These are phyloP conservation scores for Elachura formosa DNA, from an alignment of 2,113 vertebrate genomes.

Conservation along the genomic window DNA sequence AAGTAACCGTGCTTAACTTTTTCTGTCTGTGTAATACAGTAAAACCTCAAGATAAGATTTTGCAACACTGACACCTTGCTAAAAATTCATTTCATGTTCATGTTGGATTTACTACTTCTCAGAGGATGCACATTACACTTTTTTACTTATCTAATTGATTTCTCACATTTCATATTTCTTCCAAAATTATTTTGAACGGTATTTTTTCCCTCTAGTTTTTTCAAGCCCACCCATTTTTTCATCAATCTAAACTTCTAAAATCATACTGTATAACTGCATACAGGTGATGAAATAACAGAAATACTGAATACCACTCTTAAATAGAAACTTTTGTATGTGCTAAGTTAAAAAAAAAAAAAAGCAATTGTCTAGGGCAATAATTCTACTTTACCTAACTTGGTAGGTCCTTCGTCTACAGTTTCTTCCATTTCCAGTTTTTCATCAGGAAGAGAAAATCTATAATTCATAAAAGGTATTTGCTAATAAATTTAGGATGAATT, in stretches of 20 bases:
- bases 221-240: neutral
- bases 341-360: neutral
- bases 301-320: neutral
- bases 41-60: neutral
- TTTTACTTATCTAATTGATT: neutral
- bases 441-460: conserved; percentile 70
- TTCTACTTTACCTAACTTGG: conserved; percentile 69
- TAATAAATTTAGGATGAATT: neutral
- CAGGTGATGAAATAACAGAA: neutral
- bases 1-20: neutral
- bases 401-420: conserved; percentile 57
- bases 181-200: neutral
- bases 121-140: neutral
- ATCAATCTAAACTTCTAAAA: neutral
- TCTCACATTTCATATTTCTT: neutral
- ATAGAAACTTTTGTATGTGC: fast-evolving
- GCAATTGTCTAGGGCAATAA: neutral
- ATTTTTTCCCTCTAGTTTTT: neutral
- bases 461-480: neutral
- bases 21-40: neutral
- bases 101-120: neutral
- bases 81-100: neutral
- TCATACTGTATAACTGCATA: neutral
- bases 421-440: conserved; percentile 76
- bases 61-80: neutral